These are phyloP conservation scores for Oconnorella tubifera DNA, from an alignment of 2,888 invertebrate genomes.

Conservation along the genomic window DNA sequence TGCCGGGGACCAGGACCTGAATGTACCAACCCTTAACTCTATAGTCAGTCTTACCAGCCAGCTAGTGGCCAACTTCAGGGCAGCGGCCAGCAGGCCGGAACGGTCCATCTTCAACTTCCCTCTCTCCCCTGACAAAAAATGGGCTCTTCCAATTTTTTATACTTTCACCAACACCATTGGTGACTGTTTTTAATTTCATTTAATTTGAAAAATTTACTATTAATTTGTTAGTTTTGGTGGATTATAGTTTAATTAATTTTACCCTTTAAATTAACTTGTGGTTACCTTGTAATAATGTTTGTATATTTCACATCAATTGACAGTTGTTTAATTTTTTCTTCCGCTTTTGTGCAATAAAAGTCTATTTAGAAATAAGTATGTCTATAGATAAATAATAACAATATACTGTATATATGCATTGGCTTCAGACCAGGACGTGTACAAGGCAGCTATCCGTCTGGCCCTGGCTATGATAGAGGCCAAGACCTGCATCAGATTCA, in stretches of 20 bases:
- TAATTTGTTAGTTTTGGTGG: too few species aligned
- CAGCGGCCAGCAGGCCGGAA: neutral
- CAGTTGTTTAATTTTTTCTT: too few species aligned
- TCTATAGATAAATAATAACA: too few species aligned
- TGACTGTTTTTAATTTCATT: too few species aligned
- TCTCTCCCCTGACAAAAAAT: neutral
- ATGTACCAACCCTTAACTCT: neutral
- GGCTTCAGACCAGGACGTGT: neutral
- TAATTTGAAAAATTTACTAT: too few species aligned
- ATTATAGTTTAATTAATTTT: too few species aligned
- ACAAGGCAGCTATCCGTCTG: neutral
- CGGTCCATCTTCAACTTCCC: neutral
- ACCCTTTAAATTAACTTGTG: too few species aligned
- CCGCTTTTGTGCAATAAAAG: too few species aligned
- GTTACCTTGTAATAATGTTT: too few species aligned
- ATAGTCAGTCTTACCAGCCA: neutral
- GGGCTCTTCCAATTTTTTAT: slow-evolving; percentile 2
- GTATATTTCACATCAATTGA: too few species aligned
- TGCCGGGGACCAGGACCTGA: neutral
- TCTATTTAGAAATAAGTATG: too few species aligned
- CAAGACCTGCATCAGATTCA: neutral
- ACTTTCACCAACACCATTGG: neutral
- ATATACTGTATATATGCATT: too few species aligned
- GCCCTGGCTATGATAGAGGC: neutral
- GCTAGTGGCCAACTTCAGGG: neutral